Evolutionary conservation across 2,797 vertebrate species (phyloP).

Genomic region (Myotis planiceps): DNA sequence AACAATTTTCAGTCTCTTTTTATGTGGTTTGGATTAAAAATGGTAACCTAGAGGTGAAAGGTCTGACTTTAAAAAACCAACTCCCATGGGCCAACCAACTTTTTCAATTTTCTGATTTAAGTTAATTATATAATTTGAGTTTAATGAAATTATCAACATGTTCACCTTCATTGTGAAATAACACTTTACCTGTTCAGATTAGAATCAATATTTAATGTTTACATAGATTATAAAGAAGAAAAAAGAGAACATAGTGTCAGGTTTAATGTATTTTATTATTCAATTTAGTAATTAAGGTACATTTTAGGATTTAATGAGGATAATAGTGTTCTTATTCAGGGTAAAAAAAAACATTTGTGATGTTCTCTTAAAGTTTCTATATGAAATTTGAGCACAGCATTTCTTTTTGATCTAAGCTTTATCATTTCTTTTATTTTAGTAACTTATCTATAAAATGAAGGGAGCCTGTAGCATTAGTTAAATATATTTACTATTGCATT

Average conservation of each 20-base stretch:
- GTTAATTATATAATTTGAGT: conserved; percentile 25
- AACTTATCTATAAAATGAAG: conserved; percentile 41
- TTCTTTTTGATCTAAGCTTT: neutral
- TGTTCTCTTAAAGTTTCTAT: neutral
- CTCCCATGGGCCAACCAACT: neutral
- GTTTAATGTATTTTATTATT: neutral
- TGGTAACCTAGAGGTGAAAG: conserved; percentile 61
- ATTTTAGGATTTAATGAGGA: neutral
- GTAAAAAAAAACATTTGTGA: neutral
- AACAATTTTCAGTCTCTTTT: conserved; percentile 76
- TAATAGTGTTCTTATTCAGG: neutral
- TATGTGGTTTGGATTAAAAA: conserved; percentile 21
- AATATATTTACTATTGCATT: neutral
- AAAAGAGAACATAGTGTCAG: neutral
- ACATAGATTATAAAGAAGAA: neutral
- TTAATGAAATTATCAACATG: conserved; percentile 62
- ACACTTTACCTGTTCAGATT: neutral
- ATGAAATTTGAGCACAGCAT: neutral
- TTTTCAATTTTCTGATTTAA: conserved; percentile 15
- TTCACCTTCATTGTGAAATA: conserved; percentile 46
- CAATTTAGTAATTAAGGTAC: neutral
- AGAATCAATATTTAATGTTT: neutral
- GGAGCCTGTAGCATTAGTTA: conserved; percentile 1
- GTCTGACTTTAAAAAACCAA: neutral
- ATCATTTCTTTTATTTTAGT: neutral